phyloP scores from a whole-genome alignment of 2,888 invertebrate species.

The Hermaeophaga mercurialis region DNA sequence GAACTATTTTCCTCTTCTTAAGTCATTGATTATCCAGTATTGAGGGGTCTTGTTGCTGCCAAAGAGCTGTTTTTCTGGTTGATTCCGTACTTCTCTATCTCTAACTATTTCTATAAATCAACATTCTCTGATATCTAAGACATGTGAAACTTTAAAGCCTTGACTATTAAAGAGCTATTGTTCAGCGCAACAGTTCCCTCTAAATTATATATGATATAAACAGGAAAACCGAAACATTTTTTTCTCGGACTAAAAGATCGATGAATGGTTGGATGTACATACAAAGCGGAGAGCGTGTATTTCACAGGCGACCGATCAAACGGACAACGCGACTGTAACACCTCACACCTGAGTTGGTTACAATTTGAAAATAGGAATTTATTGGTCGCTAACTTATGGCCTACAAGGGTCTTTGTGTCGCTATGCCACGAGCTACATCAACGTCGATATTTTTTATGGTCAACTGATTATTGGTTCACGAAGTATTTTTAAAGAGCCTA shows the following conservation, averaged over 20 bases:
- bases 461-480: neutral
- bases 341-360: slow-evolving; percentile 25
- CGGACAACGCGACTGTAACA: slow-evolving; percentile 15
- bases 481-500: slow-evolving; percentile 9
- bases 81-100: no score
- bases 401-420: slow-evolving; percentile 15
- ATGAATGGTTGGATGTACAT: slow-evolving; percentile 6
- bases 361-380: slow-evolving; percentile 23
- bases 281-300: slow-evolving; percentile 15
- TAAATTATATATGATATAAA: no score
- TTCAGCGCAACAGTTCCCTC: no score
- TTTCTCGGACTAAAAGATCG: slow-evolving; percentile 1
- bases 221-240: no score
- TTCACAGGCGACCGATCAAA: slow-evolving; percentile 24
- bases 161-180: no score
- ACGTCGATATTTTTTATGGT: slow-evolving; percentile 3
- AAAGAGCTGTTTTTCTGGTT: no score
- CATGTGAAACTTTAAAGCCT: no score
- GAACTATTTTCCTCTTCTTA: no score
- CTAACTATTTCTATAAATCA: no score
- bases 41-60: no score
- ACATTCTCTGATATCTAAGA: no score
- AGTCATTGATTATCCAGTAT: no score
- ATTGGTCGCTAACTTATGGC: slow-evolving; percentile 15
- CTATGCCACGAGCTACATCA: neutral